Evolutionary conservation across 2,797 vertebrate genomes (phyloP).

Genomic region (Scolopax rusticola): DNA sequence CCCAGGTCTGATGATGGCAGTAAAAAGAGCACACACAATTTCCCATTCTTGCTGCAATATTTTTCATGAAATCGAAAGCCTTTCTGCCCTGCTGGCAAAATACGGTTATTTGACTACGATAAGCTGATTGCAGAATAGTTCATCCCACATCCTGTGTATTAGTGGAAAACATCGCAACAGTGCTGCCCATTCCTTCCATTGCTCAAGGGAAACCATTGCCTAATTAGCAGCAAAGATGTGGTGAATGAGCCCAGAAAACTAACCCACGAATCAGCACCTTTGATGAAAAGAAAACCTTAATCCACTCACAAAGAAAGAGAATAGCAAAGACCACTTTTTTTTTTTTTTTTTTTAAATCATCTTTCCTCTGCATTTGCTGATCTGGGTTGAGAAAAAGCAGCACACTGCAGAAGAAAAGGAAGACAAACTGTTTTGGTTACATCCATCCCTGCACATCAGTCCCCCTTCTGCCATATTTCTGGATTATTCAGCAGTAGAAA

Average conservation of each 20-base stretch:
- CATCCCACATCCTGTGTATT: conserved; percentile 70
- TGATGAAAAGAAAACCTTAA: conserved; percentile 49
- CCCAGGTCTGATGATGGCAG: conserved; percentile 13
- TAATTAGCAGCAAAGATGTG: conserved; percentile 13
- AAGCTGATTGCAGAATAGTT: conserved; percentile 50
- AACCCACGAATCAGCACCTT: conserved; percentile 4
- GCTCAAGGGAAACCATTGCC: conserved; percentile 46
- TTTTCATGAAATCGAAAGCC: conserved; percentile 66
- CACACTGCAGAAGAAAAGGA: background rate
- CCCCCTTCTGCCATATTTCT: background rate
- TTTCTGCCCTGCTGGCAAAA: conserved; percentile 51
- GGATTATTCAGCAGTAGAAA: background rate
- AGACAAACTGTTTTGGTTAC: background rate
- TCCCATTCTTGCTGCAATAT: conserved; percentile 57
- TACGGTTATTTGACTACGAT: conserved; percentile 24
- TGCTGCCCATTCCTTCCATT: conserved; percentile 65
- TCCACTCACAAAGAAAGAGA: background rate
- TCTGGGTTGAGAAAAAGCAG: conserved; percentile 11
- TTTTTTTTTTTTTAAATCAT: background rate
- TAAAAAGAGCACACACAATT: conserved; percentile 19
- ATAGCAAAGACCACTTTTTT: background rate
- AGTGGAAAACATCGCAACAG: conserved; percentile 51
- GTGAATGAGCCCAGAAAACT: conserved; percentile 35
- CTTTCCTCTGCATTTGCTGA: background rate
- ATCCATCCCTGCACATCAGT: background rate